Evolutionary conservation across 2,888 invertebrate species (phyloP).

Genomic region (Penaeus monodon): DNA sequence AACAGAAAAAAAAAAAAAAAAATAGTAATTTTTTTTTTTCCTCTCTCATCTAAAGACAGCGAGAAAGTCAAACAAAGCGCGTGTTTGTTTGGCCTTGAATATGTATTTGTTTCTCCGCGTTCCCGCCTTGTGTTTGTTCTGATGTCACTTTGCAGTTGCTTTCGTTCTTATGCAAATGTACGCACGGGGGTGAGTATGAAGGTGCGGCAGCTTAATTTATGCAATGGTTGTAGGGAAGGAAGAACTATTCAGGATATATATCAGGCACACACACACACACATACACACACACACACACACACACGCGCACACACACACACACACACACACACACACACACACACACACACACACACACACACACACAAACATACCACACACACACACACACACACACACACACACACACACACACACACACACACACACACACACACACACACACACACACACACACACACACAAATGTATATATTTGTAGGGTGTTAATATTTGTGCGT

Average conservation of each 20-base stretch:
- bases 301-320: conserved; percentile 2
- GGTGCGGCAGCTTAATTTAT: too few species aligned
- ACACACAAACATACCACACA: conserved; percentile 7
- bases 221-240: too few species aligned
- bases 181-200: too few species aligned
- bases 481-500: neutral
- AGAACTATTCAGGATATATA: too few species aligned
- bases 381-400: conserved; percentile 12
- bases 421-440: neutral
- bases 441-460: neutral
- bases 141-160: too few species aligned
- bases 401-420: neutral
- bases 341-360: conserved; percentile 9
- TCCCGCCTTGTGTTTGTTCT: too few species aligned
- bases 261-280: too few species aligned
- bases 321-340: conserved; percentile 7
- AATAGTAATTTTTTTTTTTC: neutral
- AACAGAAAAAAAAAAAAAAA: neutral
- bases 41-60: neutral
- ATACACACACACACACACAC: neutral
- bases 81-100: neutral
- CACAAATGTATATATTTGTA: neutral
- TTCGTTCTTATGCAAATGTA: too few species aligned
- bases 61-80: neutral
- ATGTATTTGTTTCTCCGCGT: too few species aligned